phyloP scores from a whole-genome alignment of 2,888 invertebrate genomes.

The Campoletis raptor region DNA sequence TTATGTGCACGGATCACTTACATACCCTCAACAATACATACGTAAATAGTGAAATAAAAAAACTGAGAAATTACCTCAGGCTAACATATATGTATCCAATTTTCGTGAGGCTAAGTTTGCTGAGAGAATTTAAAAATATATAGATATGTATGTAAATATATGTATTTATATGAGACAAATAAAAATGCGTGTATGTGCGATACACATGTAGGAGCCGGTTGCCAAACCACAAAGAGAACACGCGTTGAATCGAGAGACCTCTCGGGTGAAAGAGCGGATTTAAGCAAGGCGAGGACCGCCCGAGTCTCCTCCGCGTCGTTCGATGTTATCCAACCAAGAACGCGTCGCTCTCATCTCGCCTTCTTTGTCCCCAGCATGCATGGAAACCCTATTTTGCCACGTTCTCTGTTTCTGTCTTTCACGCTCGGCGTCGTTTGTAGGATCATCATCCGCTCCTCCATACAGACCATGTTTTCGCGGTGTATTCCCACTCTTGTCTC shows the following conservation, averaged over 20 bases:
- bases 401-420: slow-evolving; percentile 72
- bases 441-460: slow-evolving; percentile 48
- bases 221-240: slow-evolving; percentile 68
- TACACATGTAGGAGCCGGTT: slow-evolving; percentile 30
- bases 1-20: slow-evolving; percentile 29
- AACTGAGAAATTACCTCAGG: slow-evolving; percentile 36
- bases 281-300: slow-evolving; percentile 68
- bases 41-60: slow-evolving; percentile 20
- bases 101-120: slow-evolving; percentile 37
- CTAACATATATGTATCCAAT: neutral
- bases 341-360: slow-evolving; percentile 71
- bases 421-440: slow-evolving; percentile 59
- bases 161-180: slow-evolving; percentile 39
- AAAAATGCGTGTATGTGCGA: slow-evolving; percentile 42
- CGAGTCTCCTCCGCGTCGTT: slow-evolving; percentile 62
- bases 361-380: slow-evolving; percentile 50
- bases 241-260: slow-evolving; percentile 66
- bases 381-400: slow-evolving; percentile 69
- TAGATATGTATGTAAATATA: neutral
- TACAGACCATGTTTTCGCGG: slow-evolving; percentile 36
- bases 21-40: neutral
- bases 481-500: slow-evolving; percentile 63
- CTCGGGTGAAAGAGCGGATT: slow-evolving; percentile 58
- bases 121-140: slow-evolving; percentile 40
- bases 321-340: slow-evolving; percentile 75